A percentile compares a stretch with the other conserved stretches of the same genome.
Evolutionary conservation across 1,140 invertebrate genomes (phyloP).

Genomic region (Hylaeus volcanicus): DNA sequence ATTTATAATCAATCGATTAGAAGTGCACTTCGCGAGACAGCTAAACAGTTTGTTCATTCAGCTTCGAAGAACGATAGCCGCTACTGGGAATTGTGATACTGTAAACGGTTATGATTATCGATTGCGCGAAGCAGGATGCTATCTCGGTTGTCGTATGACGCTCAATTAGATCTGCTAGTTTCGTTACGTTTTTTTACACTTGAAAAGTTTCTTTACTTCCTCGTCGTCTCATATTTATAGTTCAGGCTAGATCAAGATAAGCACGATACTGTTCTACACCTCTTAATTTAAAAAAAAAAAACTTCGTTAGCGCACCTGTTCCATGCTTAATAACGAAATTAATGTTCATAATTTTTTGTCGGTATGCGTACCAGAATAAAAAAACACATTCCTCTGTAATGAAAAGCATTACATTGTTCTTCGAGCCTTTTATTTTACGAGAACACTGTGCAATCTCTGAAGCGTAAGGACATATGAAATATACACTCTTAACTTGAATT

Average conservation of each 20-base stretch:
- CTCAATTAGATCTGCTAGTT: too few relatives aligned
- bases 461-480: too few relatives aligned
- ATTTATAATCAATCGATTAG: not conserved
- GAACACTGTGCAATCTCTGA: too few relatives aligned
- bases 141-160: too few relatives aligned
- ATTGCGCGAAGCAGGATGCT: slow-evolving; percentile 28
- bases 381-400: too few relatives aligned
- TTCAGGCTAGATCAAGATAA: not conserved
- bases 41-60: not conserved
- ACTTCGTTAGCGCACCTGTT: not conserved
- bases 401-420: too few relatives aligned
- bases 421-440: too few relatives aligned
- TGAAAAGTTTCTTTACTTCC: not conserved
- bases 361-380: too few relatives aligned
- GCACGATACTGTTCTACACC: not conserved
- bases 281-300: not conserved
- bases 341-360: too few relatives aligned
- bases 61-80: slow-evolving; percentile 17
- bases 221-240: too few relatives aligned
- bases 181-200: slow-evolving; percentile 2
- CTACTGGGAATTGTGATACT: slow-evolving; percentile 3
- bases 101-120: not conserved
- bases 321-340: not conserved
- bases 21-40: too few relatives aligned
- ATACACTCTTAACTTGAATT: too few relatives aligned